These are phyloP conservation scores for Rousettus madagascariensis DNA, from an alignment of 2,797 vertebrate genomes.

Conservation along the genomic window DNA sequence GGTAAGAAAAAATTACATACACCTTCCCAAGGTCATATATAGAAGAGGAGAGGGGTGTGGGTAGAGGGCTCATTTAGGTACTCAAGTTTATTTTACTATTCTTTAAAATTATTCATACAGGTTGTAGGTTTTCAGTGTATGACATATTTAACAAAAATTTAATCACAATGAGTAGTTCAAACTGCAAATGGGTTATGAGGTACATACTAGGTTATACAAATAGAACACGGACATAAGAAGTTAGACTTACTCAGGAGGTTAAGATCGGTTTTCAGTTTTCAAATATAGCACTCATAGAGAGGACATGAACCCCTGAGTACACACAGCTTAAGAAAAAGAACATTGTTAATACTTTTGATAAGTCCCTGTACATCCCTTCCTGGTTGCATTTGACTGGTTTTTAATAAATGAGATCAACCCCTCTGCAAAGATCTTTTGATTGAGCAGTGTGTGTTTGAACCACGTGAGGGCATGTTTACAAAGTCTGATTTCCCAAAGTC, in stretches of 20 bases:
- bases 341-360: neutral
- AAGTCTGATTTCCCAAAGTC: neutral
- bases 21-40: neutral
- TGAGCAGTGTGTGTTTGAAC: slow-evolving; percentile 33
- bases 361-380: neutral
- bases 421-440: neutral
- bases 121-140: neutral
- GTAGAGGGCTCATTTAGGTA: neutral
- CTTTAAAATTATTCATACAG: neutral
- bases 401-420: neutral
- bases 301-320: neutral
- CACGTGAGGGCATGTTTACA: slow-evolving; percentile 17
- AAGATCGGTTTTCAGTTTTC: slow-evolving; percentile 16
- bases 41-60: neutral
- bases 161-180: neutral
- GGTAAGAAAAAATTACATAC: neutral
- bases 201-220: neutral
- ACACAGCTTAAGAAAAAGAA: neutral
- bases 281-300: neutral
- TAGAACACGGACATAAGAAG: neutral
- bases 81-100: slow-evolving; percentile 27
- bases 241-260: neutral
- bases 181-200: neutral
- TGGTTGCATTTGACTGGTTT: neutral
- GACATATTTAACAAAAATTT: neutral